Evolutionary conservation across 2,797 vertebrate genomes (phyloP), one percentile per base, ranked within the genome.

Genomic region (Nyctalus aviator): DNA sequence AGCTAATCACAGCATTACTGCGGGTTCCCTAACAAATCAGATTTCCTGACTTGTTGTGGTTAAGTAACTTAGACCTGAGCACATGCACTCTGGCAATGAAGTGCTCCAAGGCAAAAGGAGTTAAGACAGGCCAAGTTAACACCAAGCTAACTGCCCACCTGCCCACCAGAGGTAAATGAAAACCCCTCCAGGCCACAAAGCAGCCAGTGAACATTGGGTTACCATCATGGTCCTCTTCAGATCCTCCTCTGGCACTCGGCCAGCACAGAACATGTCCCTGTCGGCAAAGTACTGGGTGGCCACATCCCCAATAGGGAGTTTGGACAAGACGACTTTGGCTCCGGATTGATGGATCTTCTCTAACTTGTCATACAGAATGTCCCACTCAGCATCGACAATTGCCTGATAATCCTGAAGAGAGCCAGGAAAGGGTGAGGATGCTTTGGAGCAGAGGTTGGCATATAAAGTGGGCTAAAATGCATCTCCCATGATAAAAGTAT

Each of bases 161-260:
- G n/a, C 27, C 85, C 1, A 75, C 8, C 32, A 81, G 53, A 20
- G 18, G 9, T 23, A 90, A 81, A 46, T 32, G 53, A 87, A 44
- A 84, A 46, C 35, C 20, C 25, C 20, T 5, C n/a, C 12, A 23
- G 44, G 53, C 75, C 62, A 50, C 1, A 0, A 55, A 77, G 82
- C 27, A 37, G 72, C 21, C 71, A 21, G 13, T 17, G 14, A 46
- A 72, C 62, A 2, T 37, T 71, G 53, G 18, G 91, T 98, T 98
- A 99, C 99, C 99, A 99, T 99, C 99, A 99, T 99, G 10, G 99
- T 99, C 96, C 99, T 99, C 98, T 98, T 99, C 91, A 99, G 98
- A 95, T 99, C 99, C 96, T 99, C 99, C 94, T 99, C 99, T 0
- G 99, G 99, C 57, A 99, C 99, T 0, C 99, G 98, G 73, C 99